phyloP scores from a whole-genome alignment of 2,888 invertebrate genomes.

The Tanytarsus gracilentus region DNA sequence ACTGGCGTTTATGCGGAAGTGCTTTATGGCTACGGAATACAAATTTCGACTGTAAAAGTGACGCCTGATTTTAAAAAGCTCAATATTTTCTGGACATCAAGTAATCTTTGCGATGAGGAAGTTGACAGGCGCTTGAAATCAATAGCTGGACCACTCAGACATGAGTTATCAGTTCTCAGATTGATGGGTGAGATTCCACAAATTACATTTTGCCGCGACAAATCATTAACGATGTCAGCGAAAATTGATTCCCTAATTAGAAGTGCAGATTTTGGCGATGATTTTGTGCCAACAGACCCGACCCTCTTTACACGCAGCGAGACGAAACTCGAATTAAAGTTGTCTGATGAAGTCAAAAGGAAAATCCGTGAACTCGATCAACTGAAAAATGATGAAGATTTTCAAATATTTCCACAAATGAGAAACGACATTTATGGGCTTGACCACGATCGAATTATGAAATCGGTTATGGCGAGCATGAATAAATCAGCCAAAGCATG shows the following conservation, averaged over 20 bases:
- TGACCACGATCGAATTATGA: constrained; percentile 57
- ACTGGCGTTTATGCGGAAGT: constrained; percentile 56
- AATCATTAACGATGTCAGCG: constrained; percentile 45
- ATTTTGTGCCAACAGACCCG: constrained; percentile 47
- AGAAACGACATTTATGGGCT: constrained; percentile 61
- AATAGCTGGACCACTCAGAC: constrained; percentile 53
- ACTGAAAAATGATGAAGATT: constrained; percentile 30
- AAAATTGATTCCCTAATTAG: constrained; percentile 54
- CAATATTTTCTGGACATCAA: constrained; percentile 64
- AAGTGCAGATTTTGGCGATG: constrained; percentile 55
- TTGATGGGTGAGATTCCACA: constrained; percentile 68
- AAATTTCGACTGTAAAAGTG: constrained; percentile 63
- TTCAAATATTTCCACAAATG: constrained; percentile 54
- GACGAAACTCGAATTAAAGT: constrained; percentile 1
- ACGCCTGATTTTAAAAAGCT: constrained; percentile 56
- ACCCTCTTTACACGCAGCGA: constrained; percentile 18
- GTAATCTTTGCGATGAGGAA: constrained; percentile 45
- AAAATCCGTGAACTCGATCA: constrained; percentile 30
- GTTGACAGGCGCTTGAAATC: constrained; percentile 48
- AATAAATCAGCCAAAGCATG: constrained; percentile 50
- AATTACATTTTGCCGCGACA: constrained; percentile 65
- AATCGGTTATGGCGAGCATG: constrained; percentile 46
- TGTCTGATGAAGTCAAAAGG: constrained; percentile 23
- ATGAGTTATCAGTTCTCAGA: constrained; percentile 61
- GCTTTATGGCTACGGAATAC: constrained; percentile 57